Base-by-base conservation (phyloP, 2,797 vertebrate species). In the Apogon hyalosoma region DNA sequence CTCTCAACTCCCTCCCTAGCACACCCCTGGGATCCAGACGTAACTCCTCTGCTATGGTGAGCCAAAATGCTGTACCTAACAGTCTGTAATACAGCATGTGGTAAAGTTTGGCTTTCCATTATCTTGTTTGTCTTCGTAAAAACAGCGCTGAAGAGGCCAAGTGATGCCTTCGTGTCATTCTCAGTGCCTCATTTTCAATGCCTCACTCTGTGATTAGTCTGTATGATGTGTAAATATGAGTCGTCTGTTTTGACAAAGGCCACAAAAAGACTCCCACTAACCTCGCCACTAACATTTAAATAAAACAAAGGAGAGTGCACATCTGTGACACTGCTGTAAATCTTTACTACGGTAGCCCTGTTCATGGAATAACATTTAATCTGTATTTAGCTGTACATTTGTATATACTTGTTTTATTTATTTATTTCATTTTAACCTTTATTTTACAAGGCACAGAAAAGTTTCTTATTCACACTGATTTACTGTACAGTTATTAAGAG, bases 1-100 rank as follows among this genome's bases (percentile, higher is more conserved):
- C 97, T 0, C 96, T 99, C 67, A 98, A 95, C 92, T 99, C 98
- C 13, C 94, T 98, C 56, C 98, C 97, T 0, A 96, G 93, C 36
- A 99, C 97, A 0, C 98, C 98, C 33, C 94, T 96, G 0, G 95
- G 95, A 42, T 98, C 98, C 0, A 93, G 97, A 67, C 93, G 97
- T 86, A 98, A 95, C 93, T 99, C 97, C 0, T 95, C 97, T 15
- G 89, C 94, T 77, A 96, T 96, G 95, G 98, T 98, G 91, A 79
- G 96, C 81, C 58, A 13, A 67, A 54, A 53, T 28, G 19, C 19
- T 57, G 16, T 4, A 55, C 16, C 38, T 5, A 7, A 56, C 28
- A 19, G 16, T 8, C 28, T 33, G 45, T 50, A 52, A 69, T 60
- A 43, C 42, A 39, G 43, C 68, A 39, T 49, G 63, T 55, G 39